Base-by-base conservation (phyloP, 2,797 vertebrate genomes). In the Nyctalus aviator region DNA sequence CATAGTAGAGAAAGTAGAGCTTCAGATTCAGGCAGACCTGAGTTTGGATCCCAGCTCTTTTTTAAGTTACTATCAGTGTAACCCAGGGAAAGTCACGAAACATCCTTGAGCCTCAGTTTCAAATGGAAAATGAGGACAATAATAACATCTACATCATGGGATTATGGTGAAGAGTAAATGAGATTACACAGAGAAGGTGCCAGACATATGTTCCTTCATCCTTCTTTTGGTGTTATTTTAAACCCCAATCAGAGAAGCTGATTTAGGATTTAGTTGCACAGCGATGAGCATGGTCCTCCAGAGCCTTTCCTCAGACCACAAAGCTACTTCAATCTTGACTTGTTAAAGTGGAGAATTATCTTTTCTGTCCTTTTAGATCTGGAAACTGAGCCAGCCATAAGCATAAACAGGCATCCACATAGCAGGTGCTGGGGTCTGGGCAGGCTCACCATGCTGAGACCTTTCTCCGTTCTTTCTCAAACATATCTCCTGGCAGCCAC, bases 381-480 rank as follows among this genome's bases (percentile, higher is more conserved):
- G 57, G 46, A 92, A 90, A 84, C 18, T 17, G 48, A 92, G 21
- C 30, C 59, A 62, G 25, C 21, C 18, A 50, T 23, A 53, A 13
- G 50, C 18, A 53, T 15, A 35, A 76, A 4, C 10, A 85, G 35
- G 41, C 20, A 37, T 15, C 41, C 30, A 23, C 18, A 14, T 11
- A 81, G 71, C 11, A 48, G 27, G 11, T 23, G 14, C 6, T 66
- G 23, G 32, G 3, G 27, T 32, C 8, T 20, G 3, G 35, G 46
- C 46, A 89, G 41, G 11, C 3, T 88, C 32, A 57, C 23, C 48
- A 25, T 59, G 41, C 69, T 14, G 13, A 50, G 35, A 12, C 23
- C 59, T 44, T 94, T 62, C 32, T 68, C 46, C 35, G 46, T 2
- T 37, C 48, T 88, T 78, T 84, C 83, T 84, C 20, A 95, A 76